Evolutionary conservation across 2,797 vertebrate genomes (phyloP).

Genomic region (Centroberyx gerrardi): DNA sequence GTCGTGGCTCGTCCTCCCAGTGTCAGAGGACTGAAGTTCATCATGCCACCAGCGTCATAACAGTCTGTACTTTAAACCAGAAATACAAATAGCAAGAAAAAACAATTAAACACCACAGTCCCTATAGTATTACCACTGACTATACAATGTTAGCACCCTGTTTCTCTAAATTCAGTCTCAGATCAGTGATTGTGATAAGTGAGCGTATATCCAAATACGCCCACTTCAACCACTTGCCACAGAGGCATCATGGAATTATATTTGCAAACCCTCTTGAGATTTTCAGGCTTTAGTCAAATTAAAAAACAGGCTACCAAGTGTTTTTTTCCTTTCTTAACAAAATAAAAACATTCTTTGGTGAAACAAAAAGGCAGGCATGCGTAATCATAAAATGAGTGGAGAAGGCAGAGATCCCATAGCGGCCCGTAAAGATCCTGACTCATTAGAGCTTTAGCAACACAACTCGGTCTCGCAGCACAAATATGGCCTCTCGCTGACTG

Average conservation of each 20-base stretch:
- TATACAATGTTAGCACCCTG: background rate
- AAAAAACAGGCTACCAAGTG: conserved; percentile 18
- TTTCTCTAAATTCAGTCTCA: background rate
- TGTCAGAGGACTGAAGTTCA: conserved; percentile 18
- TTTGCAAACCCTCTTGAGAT: background rate
- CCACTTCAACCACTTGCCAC: conserved; percentile 1
- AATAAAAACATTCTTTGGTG: conserved; percentile 74
- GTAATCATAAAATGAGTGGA: conserved; percentile 31
- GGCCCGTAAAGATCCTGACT: conserved; percentile 32
- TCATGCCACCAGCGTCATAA: background rate
- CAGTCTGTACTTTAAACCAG: background rate
- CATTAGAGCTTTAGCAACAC: conserved; percentile 21
- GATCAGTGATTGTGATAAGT: background rate
- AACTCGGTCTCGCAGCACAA: conserved; percentile 48
- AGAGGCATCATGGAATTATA: conserved; percentile 4
- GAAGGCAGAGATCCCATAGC: conserved; percentile 56
- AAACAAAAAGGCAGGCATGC: conserved; percentile 70
- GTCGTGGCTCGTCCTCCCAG: background rate
- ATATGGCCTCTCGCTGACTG: conserved; percentile 43
- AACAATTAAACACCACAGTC: background rate
- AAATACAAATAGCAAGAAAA: conserved; percentile 12
- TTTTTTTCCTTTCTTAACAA: conserved; percentile 11
- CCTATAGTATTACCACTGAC: background rate
- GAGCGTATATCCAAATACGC: conserved; percentile 4
- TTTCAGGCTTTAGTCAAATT: conserved; percentile 7